Evolutionary conservation across 2,113 vertebrate species (phyloP).

Genomic region (Struthio camelus): DNA sequence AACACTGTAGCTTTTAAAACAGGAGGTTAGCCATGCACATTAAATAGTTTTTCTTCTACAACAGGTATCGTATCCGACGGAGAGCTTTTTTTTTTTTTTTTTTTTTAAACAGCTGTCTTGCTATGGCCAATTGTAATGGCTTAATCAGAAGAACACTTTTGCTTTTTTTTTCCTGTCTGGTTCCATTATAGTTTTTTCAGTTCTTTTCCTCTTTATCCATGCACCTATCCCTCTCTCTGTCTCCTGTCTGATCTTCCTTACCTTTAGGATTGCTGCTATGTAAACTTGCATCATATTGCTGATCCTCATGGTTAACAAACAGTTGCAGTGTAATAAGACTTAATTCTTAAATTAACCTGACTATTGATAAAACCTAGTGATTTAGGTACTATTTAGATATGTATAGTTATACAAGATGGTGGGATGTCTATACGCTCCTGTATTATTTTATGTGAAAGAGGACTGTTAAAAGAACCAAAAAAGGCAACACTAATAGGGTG

Average conservation of each 20-base stretch:
- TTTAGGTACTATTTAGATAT: neutral
- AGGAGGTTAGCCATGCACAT: neutral
- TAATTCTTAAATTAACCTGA: constrained; percentile 12
- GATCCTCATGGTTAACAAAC: neutral
- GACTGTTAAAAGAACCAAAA: neutral
- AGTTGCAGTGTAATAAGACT: neutral
- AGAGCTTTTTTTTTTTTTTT: neutral
- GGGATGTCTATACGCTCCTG: neutral
- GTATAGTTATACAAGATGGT: neutral
- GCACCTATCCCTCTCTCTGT: neutral
- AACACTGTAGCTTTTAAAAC: neutral
- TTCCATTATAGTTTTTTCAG: neutral
- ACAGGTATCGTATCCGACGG: neutral
- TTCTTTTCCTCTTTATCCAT: neutral
- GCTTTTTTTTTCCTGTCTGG: neutral
- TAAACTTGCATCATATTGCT: neutral
- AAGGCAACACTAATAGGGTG: neutral
- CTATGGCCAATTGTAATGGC: neutral
- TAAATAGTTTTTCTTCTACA: neutral
- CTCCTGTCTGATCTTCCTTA: neutral
- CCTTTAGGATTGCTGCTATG: neutral
- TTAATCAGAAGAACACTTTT: neutral
- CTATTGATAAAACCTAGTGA: neutral
- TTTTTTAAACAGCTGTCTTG: neutral
- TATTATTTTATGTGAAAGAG: neutral